A percentile compares a stretch with the other conserved stretches of the same genome.
These are phyloP conservation scores for Oligia strigilis DNA, from an alignment of 2,888 invertebrate species.

Conservation along the genomic window DNA sequence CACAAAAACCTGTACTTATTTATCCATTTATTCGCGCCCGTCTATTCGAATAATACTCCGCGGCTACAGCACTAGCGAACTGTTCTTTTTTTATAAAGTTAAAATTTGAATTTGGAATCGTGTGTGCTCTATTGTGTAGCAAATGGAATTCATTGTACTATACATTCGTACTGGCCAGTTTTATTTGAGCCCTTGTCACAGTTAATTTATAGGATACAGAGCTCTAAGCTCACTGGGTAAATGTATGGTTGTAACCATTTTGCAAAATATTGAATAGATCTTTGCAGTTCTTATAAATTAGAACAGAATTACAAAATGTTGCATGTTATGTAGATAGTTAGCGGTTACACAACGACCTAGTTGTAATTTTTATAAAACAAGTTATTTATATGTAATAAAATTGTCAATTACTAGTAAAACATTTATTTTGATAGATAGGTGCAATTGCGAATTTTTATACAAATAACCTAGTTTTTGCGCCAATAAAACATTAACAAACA, in stretches of 20 bases:
- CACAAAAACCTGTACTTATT: constrained; percentile 25
- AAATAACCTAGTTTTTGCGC: constrained; percentile 47
- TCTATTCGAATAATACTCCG: constrained; percentile 47
- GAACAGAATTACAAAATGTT: constrained; percentile 75
- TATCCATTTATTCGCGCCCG: constrained; percentile 45
- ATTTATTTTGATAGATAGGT: constrained; percentile 60
- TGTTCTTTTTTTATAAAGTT: constrained; percentile 79
- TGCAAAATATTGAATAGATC: constrained; percentile 78
- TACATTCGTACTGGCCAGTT: constrained; percentile 77
- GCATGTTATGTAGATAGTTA: constrained; percentile 57
- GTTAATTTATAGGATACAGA: constrained; percentile 53
- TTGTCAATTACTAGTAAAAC: constrained; percentile 64
- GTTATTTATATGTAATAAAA: constrained; percentile 68
- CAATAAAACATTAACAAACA: constrained; percentile 21
- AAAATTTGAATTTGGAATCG: constrained; percentile 88
- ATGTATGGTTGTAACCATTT: constrained; percentile 66
- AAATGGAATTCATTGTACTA: constrained; percentile 87
- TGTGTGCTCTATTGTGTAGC: constrained; percentile 88
- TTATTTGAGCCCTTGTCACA: constrained; percentile 67
- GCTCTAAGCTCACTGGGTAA: constrained; percentile 57
- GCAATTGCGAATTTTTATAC: constrained; percentile 45
- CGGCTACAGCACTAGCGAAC: constrained; percentile 60
- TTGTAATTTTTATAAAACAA: constrained; percentile 67
- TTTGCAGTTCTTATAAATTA: constrained; percentile 67
- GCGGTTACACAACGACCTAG: constrained; percentile 67